Evolutionary conservation across 1,140 invertebrate genomes (phyloP), one percentile per base, ranked within the genome.

Genomic region (Drosophila pruinosa): DNA sequence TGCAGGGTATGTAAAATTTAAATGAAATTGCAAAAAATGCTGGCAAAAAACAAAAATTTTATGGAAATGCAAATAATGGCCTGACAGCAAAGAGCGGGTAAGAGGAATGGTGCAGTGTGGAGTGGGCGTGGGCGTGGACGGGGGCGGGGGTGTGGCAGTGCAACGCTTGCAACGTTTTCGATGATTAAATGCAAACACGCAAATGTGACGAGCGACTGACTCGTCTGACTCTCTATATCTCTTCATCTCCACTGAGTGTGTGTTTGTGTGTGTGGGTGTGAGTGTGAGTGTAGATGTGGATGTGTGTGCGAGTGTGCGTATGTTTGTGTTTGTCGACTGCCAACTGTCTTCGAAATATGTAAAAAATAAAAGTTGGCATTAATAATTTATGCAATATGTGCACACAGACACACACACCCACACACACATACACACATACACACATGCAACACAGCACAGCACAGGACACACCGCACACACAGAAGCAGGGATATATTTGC

Each of bases 151-250:
- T 71, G 75, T 78, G 67, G 75, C 58, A 50, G 47, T 50, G 48
- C 36, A 62, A 62, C 67, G 62, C 64, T 65, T 85, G 81, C 82
- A 86, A 78, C 71, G 74, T 71, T 88, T 86, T 86, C 82, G 83
- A 86, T 86, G 82, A 86, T 86, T 86, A 86, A 86, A 86, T 86
- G 82, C 82, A 86, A 86, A 86, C 82, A 86, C 82, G 82, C 82
- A 86, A 88, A 88, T 86, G 88, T 88, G 82, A 86, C 77, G 81
- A 86, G 59, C 67, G 71, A 47, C 67, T 22, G 57, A 65, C 58
- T 47, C 24, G 41, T 53, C 72, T 15, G 59, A 58, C 79, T 63
- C 57, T 81, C 48, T 81, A 58, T 56, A 41, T 21, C 21, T 56
- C 26, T 28, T 28, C 26, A 22, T 62, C 28, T 15, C 6, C 47